Evolutionary conservation across 2,888 invertebrate species (phyloP), one percentile per base, ranked within the genome.

Genomic region (Amiota minor): DNA sequence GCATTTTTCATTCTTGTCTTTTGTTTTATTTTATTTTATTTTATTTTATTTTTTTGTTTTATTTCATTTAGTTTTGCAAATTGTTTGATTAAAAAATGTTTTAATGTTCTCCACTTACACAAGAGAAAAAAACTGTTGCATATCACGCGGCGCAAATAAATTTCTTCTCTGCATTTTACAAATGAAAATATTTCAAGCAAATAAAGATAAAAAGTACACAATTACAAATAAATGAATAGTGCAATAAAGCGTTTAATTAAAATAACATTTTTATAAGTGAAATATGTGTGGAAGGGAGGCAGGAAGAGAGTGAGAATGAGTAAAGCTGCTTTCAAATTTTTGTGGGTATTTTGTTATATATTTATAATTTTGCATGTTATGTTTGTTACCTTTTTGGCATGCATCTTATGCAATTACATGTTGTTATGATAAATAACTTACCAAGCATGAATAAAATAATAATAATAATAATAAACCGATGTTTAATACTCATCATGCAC

Each of bases 61-160:
- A n/a, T n/a, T n/a, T n/a, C n/a, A n/a, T n/a, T n/a, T n/a, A n/a
- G 45, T n/a, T 45, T n/a, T 64, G 59, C 16, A 59, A 59, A 59
- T 20, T 59, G 46, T 64, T 64, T 46, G 64, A 64, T 64, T 64
- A 46, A 64, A 62, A 35, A 64, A 64, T 64, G 14, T 46, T 45
- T 64, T 35, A 35, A 35, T 35, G 20, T 59, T 59, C 59, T 11
- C 18, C 59, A 59, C 16, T 9, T 20, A 11, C 59, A 18, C 35
- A 2, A 16, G n/a, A 16, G 9, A 46, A 45, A 45, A 64, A 64
- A 64, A 46, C n/a, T 64, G 16, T 64, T 46, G 64, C 64, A 64
- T 64, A 64, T 3, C 64, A 35, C 64, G n/a, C 16, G 45, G 64
- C 64, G 45, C 64, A 64, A 45, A n/a, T 45, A n/a, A 64, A 64